Evolutionary conservation across 1,140 invertebrate genomes (phyloP).

Genomic region (Acromyrmex heyeri): DNA sequence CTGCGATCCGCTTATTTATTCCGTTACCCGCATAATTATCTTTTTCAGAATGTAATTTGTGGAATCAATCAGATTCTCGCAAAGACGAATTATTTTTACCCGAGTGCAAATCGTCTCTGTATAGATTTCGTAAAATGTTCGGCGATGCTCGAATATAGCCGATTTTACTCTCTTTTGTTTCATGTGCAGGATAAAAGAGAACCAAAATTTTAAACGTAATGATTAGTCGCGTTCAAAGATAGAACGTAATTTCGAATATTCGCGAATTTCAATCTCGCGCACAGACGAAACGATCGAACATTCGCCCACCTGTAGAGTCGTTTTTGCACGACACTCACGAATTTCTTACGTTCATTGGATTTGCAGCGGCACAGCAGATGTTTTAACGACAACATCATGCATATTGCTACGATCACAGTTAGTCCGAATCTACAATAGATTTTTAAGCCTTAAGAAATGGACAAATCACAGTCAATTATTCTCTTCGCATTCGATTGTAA

Average conservation of each 20-base stretch:
- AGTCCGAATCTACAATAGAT: too few relatives aligned
- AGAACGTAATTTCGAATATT: conserved; percentile 1
- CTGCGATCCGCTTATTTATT: conserved; percentile 53
- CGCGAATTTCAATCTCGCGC: conserved; percentile 1
- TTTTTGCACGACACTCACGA: conserved; percentile 50
- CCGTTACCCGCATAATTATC: conserved; percentile 37
- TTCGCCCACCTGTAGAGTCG: conserved; percentile 70
- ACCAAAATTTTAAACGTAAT: background rate
- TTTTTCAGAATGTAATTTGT: conserved; percentile 33
- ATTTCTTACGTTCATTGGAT: conserved; percentile 62
- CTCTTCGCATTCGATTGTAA: too few relatives aligned
- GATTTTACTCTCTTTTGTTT: too few relatives aligned
- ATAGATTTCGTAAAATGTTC: background rate
- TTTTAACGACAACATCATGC: conserved; percentile 19
- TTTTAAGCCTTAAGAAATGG: too few relatives aligned
- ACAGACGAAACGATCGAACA: conserved; percentile 25
- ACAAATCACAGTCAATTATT: too few relatives aligned
- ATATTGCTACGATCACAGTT: conserved; percentile 27
- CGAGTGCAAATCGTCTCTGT: background rate
- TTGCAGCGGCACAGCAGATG: background rate
- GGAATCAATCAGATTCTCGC: background rate
- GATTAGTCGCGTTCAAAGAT: conserved; percentile 6
- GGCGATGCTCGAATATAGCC: too few relatives aligned
- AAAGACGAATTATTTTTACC: background rate
- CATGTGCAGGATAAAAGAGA: background rate